Evolutionary conservation across 2,888 invertebrate genomes (phyloP).

Genomic region (Drosophila neoperkinsi): DNA sequence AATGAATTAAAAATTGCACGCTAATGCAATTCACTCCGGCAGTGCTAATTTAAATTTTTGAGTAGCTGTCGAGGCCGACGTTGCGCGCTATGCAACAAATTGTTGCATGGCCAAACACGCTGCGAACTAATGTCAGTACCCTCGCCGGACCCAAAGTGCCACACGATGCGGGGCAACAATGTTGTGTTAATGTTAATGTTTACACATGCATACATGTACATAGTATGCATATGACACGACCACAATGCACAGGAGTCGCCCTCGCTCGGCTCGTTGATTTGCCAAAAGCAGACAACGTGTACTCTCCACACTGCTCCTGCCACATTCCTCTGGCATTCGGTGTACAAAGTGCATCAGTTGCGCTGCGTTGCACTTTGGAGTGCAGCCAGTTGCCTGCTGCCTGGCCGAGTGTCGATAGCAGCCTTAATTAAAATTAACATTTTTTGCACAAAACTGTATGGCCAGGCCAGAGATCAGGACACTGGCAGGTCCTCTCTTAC

Average conservation of each 20-base stretch:
- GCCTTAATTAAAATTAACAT: conserved; percentile 80
- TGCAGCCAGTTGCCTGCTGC: conserved; percentile 48
- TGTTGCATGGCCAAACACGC: conserved; percentile 64
- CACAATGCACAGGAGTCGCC: conserved; percentile 44
- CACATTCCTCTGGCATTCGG: conserved; percentile 19
- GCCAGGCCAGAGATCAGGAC: conserved; percentile 31
- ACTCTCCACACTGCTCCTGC: conserved; percentile 10
- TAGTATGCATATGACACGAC: conserved; percentile 51
- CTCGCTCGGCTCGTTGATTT: conserved; percentile 63
- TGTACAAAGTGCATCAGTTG: conserved; percentile 78
- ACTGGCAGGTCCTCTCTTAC: conserved; percentile 39
- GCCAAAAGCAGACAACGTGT: conserved; percentile 66
- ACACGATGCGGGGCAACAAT: conserved; percentile 54
- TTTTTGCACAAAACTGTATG: conserved; percentile 74
- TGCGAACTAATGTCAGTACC: conserved; percentile 51
- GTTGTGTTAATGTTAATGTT: conserved; percentile 78
- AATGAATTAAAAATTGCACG: conserved; percentile 61
- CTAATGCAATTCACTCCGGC: conserved; percentile 71
- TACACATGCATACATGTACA: conserved; percentile 64
- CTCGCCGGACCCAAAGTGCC: neutral
- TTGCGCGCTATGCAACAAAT: conserved; percentile 71
- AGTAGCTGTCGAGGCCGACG: conserved; percentile 51
- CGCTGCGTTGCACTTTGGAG: conserved; percentile 79
- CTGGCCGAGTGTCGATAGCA: conserved; percentile 76
- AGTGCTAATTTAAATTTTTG: conserved; percentile 77